Conservation (phyloP, 2,113 vertebrate genomes). For the Cyrtonyx montezumae region DNA sequence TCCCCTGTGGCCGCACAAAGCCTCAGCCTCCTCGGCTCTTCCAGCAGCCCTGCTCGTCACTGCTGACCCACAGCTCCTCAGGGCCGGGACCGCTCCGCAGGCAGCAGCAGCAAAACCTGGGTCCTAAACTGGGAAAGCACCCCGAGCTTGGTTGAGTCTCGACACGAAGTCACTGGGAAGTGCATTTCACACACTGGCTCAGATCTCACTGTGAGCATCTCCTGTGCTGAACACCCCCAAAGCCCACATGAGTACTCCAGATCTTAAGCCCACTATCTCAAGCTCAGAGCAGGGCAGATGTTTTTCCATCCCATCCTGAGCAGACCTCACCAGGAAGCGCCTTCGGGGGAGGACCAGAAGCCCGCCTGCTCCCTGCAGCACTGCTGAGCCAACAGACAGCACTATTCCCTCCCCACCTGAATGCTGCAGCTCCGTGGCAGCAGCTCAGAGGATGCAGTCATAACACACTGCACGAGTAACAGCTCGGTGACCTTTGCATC, state of each 20-base stretch:
- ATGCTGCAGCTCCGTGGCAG: not conserved
- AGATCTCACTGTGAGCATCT: not conserved
- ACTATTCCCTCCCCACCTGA: fast-evolving
- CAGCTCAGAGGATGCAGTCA: not conserved
- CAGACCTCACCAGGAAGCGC: not conserved
- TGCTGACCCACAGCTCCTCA: too few species aligned
- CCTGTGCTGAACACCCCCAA: not conserved
- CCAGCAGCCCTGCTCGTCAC: not conserved
- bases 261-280: not conserved
- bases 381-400: too few species aligned
- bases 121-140: not conserved
- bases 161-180: fast-evolving
- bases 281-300: not conserved
- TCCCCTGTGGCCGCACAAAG: fast-evolving
- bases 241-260: not conserved
- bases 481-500: not conserved
- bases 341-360: not conserved
- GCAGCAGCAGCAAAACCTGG: fast-evolving
- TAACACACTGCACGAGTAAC: fast-evolving
- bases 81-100: not conserved
- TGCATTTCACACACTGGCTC: not conserved
- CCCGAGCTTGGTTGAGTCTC: not conserved
- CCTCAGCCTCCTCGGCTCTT: not conserved
- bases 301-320: not conserved
- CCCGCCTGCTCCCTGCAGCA: fast-evolving